Percentiles rank a stretch among this genome's conserved stretches.
Evolutionary conservation across 2,113 vertebrate genomes (phyloP).

Genomic region (Phalacrocorax brasilianus): DNA sequence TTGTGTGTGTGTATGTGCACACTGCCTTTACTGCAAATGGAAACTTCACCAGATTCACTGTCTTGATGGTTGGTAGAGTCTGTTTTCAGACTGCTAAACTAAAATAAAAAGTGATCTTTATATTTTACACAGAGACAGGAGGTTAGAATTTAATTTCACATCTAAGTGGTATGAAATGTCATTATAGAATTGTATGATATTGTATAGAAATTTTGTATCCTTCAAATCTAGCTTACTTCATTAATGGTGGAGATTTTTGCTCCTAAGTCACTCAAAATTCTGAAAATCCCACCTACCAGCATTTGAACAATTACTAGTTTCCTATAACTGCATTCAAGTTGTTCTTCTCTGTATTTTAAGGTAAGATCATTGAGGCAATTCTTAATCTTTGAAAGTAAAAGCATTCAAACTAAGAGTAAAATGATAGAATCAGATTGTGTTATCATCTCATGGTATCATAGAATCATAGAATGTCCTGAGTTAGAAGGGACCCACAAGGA

Average conservation of each 20-base stretch:
- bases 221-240: neutral
- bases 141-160: neutral
- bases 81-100: neutral
- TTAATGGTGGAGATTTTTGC: neutral
- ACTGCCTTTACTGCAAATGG: neutral
- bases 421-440: neutral
- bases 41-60: neutral
- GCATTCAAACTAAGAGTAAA: neutral
- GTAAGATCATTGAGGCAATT: neutral
- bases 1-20: neutral
- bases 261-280: neutral
- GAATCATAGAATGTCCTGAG: too few species aligned
- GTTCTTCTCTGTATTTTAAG: neutral
- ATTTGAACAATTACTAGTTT: neutral
- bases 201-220: neutral
- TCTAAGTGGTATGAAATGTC: neutral
- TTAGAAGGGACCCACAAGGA: too few species aligned
- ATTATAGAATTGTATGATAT: neutral
- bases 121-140: neutral
- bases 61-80: neutral
- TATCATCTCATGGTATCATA: neutral
- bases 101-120: neutral
- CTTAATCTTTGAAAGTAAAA: neutral
- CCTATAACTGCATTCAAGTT: neutral
- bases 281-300: neutral